phyloP scores from a whole-genome alignment of 2,888 invertebrate species.

The Rugalucina vietnamica region DNA sequence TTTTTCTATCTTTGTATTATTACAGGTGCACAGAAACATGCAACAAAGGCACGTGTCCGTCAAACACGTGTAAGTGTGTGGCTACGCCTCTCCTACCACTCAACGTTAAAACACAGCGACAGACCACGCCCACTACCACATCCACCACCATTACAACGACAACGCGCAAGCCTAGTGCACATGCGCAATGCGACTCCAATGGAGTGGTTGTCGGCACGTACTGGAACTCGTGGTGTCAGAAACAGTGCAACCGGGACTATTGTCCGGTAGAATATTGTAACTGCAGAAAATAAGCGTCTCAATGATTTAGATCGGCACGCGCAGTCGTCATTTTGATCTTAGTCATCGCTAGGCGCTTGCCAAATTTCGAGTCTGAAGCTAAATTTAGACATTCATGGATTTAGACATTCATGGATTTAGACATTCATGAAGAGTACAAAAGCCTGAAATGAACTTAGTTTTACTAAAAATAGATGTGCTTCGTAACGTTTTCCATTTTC shows the following conservation, averaged over 20 bases:
- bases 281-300: too few species aligned
- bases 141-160: conserved; percentile 22
- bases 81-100: conserved; percentile 6
- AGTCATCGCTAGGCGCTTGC: too few species aligned
- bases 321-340: too few species aligned
- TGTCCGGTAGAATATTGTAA: conserved; percentile 45
- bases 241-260: conserved; percentile 42
- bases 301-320: too few species aligned
- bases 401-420: too few species aligned
- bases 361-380: too few species aligned
- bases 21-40: conserved; percentile 54
- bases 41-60: conserved; percentile 44
- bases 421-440: too few species aligned
- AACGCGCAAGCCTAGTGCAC: background rate
- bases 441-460: too few species aligned
- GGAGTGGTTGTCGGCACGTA: conserved; percentile 39
- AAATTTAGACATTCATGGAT: too few species aligned
- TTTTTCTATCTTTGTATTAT: background rate
- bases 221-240: conserved; percentile 57
- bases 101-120: too few species aligned
- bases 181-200: conserved; percentile 29
- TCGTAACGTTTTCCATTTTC: too few species aligned
- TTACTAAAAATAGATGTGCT: too few species aligned
- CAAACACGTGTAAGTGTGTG: conserved; percentile 42
- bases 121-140: background rate